Base-by-base conservation (phyloP, 2,113 vertebrate genomes). In the Gymnorhina tibicen region DNA sequence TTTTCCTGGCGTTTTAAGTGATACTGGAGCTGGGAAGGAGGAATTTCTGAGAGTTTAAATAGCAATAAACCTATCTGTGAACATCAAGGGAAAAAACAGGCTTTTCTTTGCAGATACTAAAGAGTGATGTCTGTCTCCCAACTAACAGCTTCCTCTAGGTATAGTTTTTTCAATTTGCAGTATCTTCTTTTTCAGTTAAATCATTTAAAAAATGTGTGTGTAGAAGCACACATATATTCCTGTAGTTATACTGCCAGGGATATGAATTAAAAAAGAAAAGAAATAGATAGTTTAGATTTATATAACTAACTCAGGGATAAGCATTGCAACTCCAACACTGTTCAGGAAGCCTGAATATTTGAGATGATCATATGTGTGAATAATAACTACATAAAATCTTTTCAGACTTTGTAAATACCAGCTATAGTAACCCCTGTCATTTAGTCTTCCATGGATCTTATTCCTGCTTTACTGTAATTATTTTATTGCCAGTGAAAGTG, bases 401-500 rank as follows among this genome's bases (percentile, higher is more conserved):
- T 83, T 23, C 15, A 81, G 64, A 60, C 37, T 95, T 63, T 79
- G 75, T 91, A 91, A 91, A 72, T 42, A 87, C 44, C 64, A 91
- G 30, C 50, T 87, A 2, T 23, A 59, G 52, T 75, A 94, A 74
- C 18, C 30, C 21, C 16, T 33, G 11, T 56, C 30, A 52, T 87
- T 94, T 72, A 75, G 35, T 85, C 24, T 79, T 85, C 74, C 39
- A 30, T 50, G 30, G 35, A 55, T n/a, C 18, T 79, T 89, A 75
- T 85, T 91, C 17, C 62, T 68, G 33, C 27, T 89, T 87, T 67
- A 56, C 16, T 30, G 19, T 78, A 87, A 85, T 91, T 87, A 56
- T 63, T 94, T 87, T 50, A 44, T 67, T 67, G 70, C 18, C 20
- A 64, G 2, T 90, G 37, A 87, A 79, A 83, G 11, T 44, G 28